Conservation (phyloP, 1,140 invertebrate species). For the Drosophila pectinifera region DNA sequence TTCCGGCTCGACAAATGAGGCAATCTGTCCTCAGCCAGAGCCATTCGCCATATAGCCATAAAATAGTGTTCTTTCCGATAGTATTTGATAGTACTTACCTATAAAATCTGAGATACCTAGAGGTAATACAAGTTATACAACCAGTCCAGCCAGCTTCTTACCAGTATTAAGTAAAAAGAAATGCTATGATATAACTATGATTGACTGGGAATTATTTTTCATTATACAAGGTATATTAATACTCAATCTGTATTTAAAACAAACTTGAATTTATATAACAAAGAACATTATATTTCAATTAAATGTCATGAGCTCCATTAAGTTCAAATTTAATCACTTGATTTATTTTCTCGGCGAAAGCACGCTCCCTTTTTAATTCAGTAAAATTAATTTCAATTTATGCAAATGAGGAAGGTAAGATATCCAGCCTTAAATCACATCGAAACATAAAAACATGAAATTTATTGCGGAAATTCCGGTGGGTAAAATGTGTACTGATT, state of each 20-base stretch:
- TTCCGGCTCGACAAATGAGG: conserved; percentile 28
- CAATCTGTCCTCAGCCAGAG: not conserved
- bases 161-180: no score
- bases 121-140: not conserved
- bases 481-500: conserved; percentile 5
- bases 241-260: not conserved
- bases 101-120: no score
- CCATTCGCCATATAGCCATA: not conserved
- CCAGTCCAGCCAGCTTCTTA: not conserved
- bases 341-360: not conserved
- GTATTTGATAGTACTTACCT: no score
- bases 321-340: no score
- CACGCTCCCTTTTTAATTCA: not conserved
- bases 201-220: no score
- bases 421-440: conserved; percentile 9
- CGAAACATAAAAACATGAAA: conserved; percentile 31
- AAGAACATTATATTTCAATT: not conserved
- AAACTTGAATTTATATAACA: not conserved
- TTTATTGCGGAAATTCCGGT: conserved; percentile 45
- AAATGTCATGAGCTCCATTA: no score
- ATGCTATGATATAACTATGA: no score
- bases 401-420: conserved; percentile 15
- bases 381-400: not conserved
- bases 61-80: not conserved
- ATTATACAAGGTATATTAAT: not conserved